Base-by-base conservation (phyloP, 2,888 invertebrate genomes). In the Caenorhabditis parvicauda region DNA sequence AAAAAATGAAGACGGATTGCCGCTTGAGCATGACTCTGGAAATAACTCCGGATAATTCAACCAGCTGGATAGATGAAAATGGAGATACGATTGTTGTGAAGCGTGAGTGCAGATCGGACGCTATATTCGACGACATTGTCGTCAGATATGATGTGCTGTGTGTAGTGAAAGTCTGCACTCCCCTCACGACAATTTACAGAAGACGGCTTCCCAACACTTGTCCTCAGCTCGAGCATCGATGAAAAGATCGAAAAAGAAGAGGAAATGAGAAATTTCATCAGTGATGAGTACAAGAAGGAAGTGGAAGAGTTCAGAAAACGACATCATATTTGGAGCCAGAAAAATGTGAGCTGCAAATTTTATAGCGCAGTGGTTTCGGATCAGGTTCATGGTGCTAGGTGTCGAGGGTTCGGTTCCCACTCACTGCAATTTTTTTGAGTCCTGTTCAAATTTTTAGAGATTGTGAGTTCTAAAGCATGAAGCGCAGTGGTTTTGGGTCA, bases 191-290 rank as follows among this genome's bases (percentile, higher is more conserved):
- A 41, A 41, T 22, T 22, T 19, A 17, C 50, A 64, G 28, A 47
- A 71, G 71, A 65, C 44, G 71, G 68, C 21, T 46, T 60, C 9
- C 54, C 67, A 12, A 67, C 66, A 21, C 24, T 71, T 17, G 50
- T 67, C 7, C 54, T 71, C n/a, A 60, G 60, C n/a, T 56, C 57
- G n/a, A n/a, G n/a, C 12, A 60, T 51, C 3, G 59, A 60, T 6
- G 44, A 57, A 6, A 6, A 45, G 22, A 49, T 47, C 4, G 43
- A 49, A 28, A 58, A 55, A 39, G 39, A 46, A n/a, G 42, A 46
- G 25, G 44, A 49, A 17, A 55, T 56, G 17, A 60, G 50, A 50
- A 56, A 53, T 37, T 66, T 58, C 41, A 57, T 59, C 25, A 64
- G 59, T 9, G 59, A 67, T 48, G 63, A 64, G 27, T 70, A 70